Evolutionary conservation across 2,888 invertebrate genomes (phyloP).

Genomic region (Xestia xanthographa): DNA sequence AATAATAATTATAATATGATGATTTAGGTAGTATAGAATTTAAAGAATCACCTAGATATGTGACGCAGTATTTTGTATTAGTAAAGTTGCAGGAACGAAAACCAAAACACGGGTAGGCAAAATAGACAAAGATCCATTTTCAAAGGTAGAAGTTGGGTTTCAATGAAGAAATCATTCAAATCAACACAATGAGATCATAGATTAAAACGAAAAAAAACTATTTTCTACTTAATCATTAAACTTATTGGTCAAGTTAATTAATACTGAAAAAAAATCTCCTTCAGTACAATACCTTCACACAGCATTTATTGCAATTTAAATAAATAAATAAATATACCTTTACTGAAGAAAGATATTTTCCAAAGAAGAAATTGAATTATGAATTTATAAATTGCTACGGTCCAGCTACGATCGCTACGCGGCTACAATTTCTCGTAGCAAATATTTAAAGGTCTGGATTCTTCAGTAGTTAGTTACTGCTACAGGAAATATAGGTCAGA

Average conservation of each 20-base stretch:
- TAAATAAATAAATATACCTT: too few relatives aligned
- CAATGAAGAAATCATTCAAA: not conserved
- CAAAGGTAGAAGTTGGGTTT: not conserved
- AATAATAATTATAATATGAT: too few relatives aligned
- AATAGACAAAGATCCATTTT: not conserved
- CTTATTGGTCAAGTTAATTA: not conserved
- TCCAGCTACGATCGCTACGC: constrained; percentile 39
- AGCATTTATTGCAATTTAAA: not conserved
- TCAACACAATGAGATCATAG: not conserved
- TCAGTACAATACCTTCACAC: not conserved
- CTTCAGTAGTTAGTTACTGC: not conserved
- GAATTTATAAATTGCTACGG: not conserved
- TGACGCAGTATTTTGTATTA: too few relatives aligned
- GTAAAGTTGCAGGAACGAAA: not conserved
- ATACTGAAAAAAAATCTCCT: not conserved
- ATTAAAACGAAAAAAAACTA: not conserved
- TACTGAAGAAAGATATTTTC: not conserved
- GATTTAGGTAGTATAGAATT: too few relatives aligned
- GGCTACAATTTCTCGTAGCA: constrained; percentile 44
- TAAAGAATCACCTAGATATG: too few relatives aligned
- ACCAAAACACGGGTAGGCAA: not conserved
- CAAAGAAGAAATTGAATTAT: not conserved
- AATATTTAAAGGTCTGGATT: not conserved
- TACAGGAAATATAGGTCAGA: not conserved
- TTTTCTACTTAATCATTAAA: too few relatives aligned